phyloP scores from a whole-genome alignment of 2,888 invertebrate genomes.

The Celastrina argiolus region DNA sequence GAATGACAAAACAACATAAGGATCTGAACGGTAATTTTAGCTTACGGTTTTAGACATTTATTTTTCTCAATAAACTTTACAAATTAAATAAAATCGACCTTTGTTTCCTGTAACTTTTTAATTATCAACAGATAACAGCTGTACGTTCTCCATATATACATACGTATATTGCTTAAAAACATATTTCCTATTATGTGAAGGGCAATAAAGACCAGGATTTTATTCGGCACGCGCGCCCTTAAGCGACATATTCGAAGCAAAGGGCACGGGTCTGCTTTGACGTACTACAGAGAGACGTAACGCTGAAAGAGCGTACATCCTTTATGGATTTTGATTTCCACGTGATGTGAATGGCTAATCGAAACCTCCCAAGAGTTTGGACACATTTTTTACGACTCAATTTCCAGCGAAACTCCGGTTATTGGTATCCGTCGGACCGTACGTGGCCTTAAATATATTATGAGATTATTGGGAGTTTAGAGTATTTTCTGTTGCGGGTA shows the following conservation, averaged over 20 bases:
- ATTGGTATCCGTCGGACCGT: not conserved
- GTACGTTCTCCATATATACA: no score
- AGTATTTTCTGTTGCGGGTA: no score
- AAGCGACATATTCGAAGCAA: not conserved
- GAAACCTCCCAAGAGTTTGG: not conserved
- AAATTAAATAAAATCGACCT: no score
- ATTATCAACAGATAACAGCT: no score
- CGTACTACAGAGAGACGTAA: not conserved
- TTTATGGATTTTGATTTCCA: constrained; percentile 21
- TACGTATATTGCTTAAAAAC: no score
- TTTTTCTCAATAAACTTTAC: no score
- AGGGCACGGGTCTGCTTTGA: not conserved
- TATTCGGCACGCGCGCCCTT: not conserved
- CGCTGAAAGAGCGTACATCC: not conserved
- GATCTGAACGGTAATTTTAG: no score
- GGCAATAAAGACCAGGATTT: not conserved
- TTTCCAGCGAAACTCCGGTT: not conserved
- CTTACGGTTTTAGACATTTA: no score
- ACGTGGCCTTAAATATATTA: not conserved
- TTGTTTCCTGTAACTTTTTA: no score
- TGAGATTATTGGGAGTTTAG: not conserved
- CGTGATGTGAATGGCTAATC: constrained; percentile 13
- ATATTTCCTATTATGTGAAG: not conserved
- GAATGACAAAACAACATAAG: no score
- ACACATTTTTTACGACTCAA: constrained; percentile 21